Conservation (phyloP, 2,888 invertebrate genomes). For the Eurois occulta region DNA sequence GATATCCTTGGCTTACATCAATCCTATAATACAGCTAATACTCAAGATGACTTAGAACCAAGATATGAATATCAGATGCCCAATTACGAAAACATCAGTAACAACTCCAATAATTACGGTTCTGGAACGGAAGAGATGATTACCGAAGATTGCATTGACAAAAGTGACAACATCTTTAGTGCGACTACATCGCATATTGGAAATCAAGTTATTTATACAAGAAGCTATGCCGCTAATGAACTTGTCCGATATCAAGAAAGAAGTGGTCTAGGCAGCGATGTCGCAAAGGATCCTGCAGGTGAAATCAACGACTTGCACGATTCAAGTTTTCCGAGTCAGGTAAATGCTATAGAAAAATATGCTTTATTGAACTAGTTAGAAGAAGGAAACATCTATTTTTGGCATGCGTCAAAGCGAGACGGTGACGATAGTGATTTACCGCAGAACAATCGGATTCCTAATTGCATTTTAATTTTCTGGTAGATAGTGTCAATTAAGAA, state of each 20-base stretch:
- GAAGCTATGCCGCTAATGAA: slow-evolving; percentile 80
- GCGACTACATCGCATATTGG: slow-evolving; percentile 71
- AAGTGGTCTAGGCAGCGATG: slow-evolving; percentile 75
- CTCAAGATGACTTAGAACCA: slow-evolving; percentile 78
- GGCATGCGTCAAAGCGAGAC: slow-evolving; percentile 38
- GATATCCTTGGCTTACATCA: slow-evolving; percentile 88
- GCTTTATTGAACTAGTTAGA: slow-evolving; percentile 68
- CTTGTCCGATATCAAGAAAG: slow-evolving; percentile 80
- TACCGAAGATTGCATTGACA: slow-evolving; percentile 76
- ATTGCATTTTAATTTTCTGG: slow-evolving; percentile 85
- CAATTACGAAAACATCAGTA: slow-evolving; percentile 85
- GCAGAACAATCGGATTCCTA: slow-evolving; percentile 86
- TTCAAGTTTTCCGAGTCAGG: slow-evolving; percentile 85
- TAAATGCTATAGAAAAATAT: slow-evolving; percentile 72
- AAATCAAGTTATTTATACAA: slow-evolving; percentile 79
- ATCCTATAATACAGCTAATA: slow-evolving; percentile 74
- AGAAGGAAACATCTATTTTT: slow-evolving; percentile 47
- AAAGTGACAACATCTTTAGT: slow-evolving; percentile 74
- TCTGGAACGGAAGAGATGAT: slow-evolving; percentile 80
- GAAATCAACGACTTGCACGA: slow-evolving; percentile 79
- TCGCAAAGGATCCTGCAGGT: slow-evolving; percentile 79
- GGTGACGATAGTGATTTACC: slow-evolving; percentile 78
- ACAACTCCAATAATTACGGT: slow-evolving; percentile 82
- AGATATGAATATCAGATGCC: slow-evolving; percentile 84
- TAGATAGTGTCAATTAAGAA: slow-evolving; percentile 82